Base-by-base conservation (phyloP, 1,140 invertebrate species). In the Brachionus asplanchnoidis region DNA sequence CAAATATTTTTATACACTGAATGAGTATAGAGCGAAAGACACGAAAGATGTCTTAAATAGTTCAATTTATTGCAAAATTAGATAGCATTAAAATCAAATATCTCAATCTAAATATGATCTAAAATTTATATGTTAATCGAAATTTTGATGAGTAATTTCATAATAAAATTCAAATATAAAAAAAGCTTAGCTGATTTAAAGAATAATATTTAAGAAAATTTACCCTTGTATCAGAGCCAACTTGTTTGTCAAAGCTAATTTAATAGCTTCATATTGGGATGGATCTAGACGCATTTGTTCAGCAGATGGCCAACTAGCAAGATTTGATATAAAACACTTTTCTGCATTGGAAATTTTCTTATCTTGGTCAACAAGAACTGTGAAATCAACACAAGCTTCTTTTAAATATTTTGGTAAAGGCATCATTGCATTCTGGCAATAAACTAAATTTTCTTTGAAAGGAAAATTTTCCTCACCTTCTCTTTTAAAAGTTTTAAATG, bases 151-250 rank as follows among this genome's bases (percentile, higher is more conserved):
- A n/a, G 4, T 50, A 4, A n/a, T n/a, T n/a, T n/a, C n/a, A 3
- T 17, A 53, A 53, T 53, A 17, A 53, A 17, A 14, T 6, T n/a
- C 14, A n/a, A 14, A 17, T 14, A 0, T 17, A 53, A 53, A 53
- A 4, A 53, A 36, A 36, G 5, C 8, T 28, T 17, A 4, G 46
- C 3, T 50, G 3, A n/a, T 53, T 17, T 17, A 53, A 53, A 14
- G 17, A 17, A 17, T 14, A 53, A 17, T 6, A 36, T 5, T n/a
- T n/a, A 14, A n/a, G 3, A 14, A 50, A 50, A 9, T 26, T 73
- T 77, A 77, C 73, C 79, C 92, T 91, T 95, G 95, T 85, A 95
- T 95, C 1, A 96, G 89, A 4, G 92, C 89, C 14, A 92, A 77
- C 85, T 91, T 90, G 80, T 89, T 89, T n/a, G 88, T 90, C 1